Evolutionary conservation across 2,888 invertebrate genomes (phyloP).

Genomic region (Callosobruchus maculatus): DNA sequence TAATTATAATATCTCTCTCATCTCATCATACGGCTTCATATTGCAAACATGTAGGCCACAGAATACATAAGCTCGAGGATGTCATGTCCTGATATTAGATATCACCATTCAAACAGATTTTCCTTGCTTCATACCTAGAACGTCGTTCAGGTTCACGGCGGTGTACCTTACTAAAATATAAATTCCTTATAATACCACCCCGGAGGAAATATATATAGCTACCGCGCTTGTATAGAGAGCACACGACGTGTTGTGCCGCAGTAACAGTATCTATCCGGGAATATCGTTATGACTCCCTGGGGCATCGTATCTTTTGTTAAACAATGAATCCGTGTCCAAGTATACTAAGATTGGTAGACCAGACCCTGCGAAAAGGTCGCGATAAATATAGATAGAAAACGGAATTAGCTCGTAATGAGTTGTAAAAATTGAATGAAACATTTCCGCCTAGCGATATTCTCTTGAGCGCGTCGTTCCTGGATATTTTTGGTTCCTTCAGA

Average conservation of each 20-base stretch:
- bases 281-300: neutral
- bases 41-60: no score
- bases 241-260: neutral
- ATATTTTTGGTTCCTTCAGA: no score
- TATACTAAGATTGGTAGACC: neutral
- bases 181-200: neutral
- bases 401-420: no score
- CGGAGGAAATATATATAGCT: neutral
- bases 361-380: neutral
- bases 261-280: neutral
- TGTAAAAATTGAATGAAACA: no score
- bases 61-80: no score
- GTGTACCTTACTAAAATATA: neutral
- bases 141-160: neutral
- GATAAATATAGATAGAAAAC: neutral
- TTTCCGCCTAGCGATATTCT: no score
- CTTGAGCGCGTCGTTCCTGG: no score
- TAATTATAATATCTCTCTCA: no score
- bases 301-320: neutral
- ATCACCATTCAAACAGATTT: neutral
- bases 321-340: neutral
- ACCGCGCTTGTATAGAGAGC: neutral
- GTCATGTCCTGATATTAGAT: no score
- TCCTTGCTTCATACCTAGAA: neutral
- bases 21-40: no score